Percentiles rank a stretch among this genome's conserved stretches.
Conservation (phyloP, 2,113 vertebrate species). For the Rhinopomastus cyanomelas region DNA sequence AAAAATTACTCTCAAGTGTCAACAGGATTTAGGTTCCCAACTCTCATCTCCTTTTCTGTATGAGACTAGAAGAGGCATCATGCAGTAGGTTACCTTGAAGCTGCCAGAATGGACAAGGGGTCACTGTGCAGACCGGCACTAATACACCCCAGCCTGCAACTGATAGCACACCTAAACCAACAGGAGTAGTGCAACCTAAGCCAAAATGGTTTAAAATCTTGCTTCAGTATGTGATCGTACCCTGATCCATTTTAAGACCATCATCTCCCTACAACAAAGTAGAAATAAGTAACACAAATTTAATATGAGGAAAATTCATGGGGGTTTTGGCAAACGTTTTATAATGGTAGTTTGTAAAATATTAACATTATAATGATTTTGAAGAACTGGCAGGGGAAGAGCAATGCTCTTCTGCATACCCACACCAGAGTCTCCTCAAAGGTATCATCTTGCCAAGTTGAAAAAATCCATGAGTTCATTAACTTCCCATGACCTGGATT, state of each 20-base stretch:
- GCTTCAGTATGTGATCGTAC: neutral
- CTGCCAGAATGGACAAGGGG: rapidly evolving
- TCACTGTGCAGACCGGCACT: neutral
- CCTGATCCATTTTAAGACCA: neutral
- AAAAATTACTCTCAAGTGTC: neutral
- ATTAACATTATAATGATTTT: neutral
- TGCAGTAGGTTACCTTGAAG: neutral
- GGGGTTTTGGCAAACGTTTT: rapidly evolving
- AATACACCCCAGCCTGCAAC: neutral
- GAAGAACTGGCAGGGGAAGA: neutral
- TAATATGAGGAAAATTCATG: neutral
- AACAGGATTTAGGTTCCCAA: neutral
- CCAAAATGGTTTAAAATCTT: neutral
- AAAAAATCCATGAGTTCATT: constrained; percentile 19
- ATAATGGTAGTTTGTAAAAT: neutral
- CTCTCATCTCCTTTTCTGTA: neutral
- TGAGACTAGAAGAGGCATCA: rapidly evolving
- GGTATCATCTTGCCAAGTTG: neutral
- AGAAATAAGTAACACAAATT: neutral
- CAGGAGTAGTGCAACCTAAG: neutral
- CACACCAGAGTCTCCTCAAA: rapidly evolving
- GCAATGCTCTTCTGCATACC: neutral
- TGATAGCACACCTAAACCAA: neutral
- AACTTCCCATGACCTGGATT: constrained; percentile 17
- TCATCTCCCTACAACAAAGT: neutral